Evolutionary conservation across 2,888 invertebrate genomes (phyloP).

Genomic region (Agapetus fuscipes): DNA sequence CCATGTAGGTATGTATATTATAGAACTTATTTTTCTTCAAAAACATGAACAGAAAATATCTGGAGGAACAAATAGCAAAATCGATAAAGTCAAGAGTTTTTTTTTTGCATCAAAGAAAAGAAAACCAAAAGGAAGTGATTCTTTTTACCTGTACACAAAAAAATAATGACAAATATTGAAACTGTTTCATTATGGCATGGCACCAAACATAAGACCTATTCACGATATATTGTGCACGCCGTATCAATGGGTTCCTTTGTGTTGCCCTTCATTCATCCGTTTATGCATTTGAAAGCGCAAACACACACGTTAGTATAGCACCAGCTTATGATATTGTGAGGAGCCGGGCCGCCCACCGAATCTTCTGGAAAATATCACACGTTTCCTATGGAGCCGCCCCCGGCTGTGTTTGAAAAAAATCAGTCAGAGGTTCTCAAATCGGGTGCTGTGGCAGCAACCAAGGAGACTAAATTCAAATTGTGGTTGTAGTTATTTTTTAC

Average conservation of each 20-base stretch:
- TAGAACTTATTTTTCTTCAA: too few species aligned
- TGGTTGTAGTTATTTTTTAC: too few species aligned
- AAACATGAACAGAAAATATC: too few species aligned
- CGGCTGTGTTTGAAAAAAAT: conserved; percentile 11
- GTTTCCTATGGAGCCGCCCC: conserved; percentile 10
- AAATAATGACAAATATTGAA: not conserved
- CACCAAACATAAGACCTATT: conserved; percentile 6
- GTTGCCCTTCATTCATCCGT: conserved; percentile 4
- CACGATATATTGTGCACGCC: not conserved
- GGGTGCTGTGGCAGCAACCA: too few species aligned
- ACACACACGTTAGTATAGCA: too few species aligned
- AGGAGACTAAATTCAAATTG: too few species aligned
- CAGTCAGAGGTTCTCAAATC: too few species aligned
- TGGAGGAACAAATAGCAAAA: too few species aligned
- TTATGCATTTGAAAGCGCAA: not conserved
- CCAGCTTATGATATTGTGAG: not conserved
- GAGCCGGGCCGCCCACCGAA: conserved; percentile 10
- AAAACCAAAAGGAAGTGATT: too few species aligned
- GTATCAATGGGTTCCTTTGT: conserved; percentile 12
- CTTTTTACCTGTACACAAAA: not conserved
- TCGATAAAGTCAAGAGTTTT: too few species aligned
- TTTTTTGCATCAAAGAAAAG: too few species aligned
- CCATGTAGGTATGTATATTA: too few species aligned
- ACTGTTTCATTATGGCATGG: conserved; percentile 1
- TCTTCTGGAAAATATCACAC: conserved; percentile 1